Percentiles rank a stretch among this genome's conserved stretches.
Conservation (phyloP, 2,113 vertebrate species). For the Eulemur macaco region DNA sequence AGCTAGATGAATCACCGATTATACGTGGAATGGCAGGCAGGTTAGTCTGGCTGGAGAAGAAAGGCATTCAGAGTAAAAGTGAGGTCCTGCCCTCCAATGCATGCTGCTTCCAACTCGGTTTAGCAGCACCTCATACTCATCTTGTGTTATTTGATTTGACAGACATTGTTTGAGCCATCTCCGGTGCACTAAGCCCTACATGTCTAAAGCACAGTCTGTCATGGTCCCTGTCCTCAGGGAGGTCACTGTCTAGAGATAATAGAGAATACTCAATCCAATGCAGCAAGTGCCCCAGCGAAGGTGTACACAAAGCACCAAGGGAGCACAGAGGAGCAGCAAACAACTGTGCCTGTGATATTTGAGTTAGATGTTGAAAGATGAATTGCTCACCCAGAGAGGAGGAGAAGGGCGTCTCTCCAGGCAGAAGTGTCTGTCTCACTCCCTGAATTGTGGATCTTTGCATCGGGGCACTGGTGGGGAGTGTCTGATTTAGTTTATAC, state of each 20-base stretch:
- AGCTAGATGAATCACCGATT: background rate
- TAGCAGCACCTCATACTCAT: background rate
- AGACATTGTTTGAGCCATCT: background rate
- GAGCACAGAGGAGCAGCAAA: background rate
- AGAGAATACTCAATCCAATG: background rate
- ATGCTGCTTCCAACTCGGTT: background rate
- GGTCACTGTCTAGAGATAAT: background rate
- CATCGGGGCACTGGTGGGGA: too few species aligned
- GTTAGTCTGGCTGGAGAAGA: background rate
- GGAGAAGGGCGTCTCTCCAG: background rate
- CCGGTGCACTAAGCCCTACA: background rate
- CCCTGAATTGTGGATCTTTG: background rate
- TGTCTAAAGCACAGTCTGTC: background rate
- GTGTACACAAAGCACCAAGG: background rate
- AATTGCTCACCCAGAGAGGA: background rate
- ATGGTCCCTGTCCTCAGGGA: background rate
- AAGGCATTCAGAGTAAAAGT: background rate
- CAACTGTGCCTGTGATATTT: background rate
- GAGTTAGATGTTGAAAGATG: background rate
- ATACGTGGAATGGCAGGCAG: background rate
- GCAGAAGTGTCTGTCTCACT: background rate
- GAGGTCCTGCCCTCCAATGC: background rate
- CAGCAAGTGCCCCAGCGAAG: background rate
- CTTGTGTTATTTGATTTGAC: background rate
- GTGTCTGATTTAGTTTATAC: background rate